Percentiles rank a stretch among this genome's conserved stretches.
Conservation (phyloP, 2,888 invertebrate species). For the Neuroscelio doddi region DNA sequence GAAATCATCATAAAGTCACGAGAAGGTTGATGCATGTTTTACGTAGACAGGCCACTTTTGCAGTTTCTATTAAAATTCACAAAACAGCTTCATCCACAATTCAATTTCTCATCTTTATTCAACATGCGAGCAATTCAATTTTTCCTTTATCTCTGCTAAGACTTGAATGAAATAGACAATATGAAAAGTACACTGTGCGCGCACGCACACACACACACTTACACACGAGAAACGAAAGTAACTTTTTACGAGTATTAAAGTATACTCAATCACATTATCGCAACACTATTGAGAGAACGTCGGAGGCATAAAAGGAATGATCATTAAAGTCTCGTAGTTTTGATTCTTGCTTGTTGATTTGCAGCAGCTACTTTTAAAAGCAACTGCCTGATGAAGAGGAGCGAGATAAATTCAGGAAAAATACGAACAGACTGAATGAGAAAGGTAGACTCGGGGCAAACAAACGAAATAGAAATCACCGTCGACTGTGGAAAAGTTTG, state of each 20-base stretch:
- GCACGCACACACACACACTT: not conserved
- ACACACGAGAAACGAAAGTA: not conserved
- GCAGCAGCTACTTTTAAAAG: not conserved
- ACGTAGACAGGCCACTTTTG: no score
- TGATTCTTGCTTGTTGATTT: not conserved
- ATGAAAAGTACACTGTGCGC: conserved; percentile 3
- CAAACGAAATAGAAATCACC: conserved; percentile 14
- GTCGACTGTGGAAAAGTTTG: conserved; percentile 8
- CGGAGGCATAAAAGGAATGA: conserved; percentile 2
- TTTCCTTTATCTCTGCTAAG: conserved; percentile 1
- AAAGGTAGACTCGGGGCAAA: no score
- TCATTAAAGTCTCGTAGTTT: conserved; percentile 1
- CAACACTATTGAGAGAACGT: not conserved
- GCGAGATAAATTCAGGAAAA: not conserved
- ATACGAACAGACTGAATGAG: not conserved
- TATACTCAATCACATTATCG: not conserved
- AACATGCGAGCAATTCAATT: conserved; percentile 6
- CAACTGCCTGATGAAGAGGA: not conserved
- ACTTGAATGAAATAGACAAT: not conserved
- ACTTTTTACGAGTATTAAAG: not conserved
- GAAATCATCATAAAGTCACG: conserved; percentile 4
- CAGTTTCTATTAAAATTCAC: conserved; percentile 5
- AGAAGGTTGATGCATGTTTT: conserved; percentile 1
- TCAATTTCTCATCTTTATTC: not conserved
- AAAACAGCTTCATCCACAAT: not conserved